Base-by-base conservation (phyloP, 2,888 invertebrate genomes). In the Sclerodermus sp. region DNA sequence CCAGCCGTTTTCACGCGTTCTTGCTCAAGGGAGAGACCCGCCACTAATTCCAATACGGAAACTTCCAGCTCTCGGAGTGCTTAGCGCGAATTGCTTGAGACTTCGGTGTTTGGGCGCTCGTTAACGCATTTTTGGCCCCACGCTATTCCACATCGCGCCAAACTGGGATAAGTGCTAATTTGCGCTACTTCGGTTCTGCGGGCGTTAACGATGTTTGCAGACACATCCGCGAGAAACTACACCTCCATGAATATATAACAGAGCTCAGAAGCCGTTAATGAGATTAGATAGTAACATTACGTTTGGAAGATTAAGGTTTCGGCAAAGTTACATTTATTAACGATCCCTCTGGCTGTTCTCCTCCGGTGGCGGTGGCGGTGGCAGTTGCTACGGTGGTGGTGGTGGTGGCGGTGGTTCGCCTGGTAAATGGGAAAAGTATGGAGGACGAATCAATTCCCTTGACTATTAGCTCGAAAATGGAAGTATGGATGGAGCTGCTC, bases 81-180 rank as follows among this genome's bases (percentile, higher is more conserved):
- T 66, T 60, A 60, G 50, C 60, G 48, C 53, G 53, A 51, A 55
- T 54, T 53, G 49, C 50, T 49, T 52, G 51, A 54, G 40, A 52
- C 50, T 40, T 36, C 46, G 46, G 53, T 66, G 57, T 69, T 69
- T 70, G 62, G 63, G 47, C 58, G 61, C 50, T 64, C 62, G 59
- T 70, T 70, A 69, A 63, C 66, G 64, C 64, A 56, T 66, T 67
- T 68, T 66, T 64, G 58, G 55, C 48, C 45, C 53, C 43, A 48
- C 45, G 49, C 51, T 50, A 59, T 39, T 15, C 47, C 41, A 8
- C 23, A 23, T 23, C 23, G 23, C 23, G 23, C 23, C 23, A 23
- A 23, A 23, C 23, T 23, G 23, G 23, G 23, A 23, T 23, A 23
- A 23, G 23, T 23, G 23, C 23, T 23, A 23, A 23, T 23, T 23